Base-by-base conservation (phyloP, 2,797 vertebrate genomes). In the Anguilla megastoma region DNA sequence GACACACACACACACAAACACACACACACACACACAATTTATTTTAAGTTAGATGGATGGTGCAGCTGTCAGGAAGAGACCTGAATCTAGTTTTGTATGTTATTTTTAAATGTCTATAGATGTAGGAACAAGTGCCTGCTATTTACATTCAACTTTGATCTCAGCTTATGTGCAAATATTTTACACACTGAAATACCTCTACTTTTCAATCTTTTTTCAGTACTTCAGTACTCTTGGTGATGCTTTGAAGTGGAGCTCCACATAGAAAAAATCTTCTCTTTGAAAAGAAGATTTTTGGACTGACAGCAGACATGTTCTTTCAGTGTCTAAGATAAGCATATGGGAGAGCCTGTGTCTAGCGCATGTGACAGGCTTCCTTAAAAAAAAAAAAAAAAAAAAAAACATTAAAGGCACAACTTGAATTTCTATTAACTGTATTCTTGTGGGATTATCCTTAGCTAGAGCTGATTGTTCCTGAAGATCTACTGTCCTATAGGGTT, bases 361-460 rank as follows among this genome's bases (percentile, higher is more conserved):
- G 14, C 1, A n/a, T 7, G 21, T 66, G 60, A 24, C 60, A 66
- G 27, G 27, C 10, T 71, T 71, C 69, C 27, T 30, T 71, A n/a
- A 69, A 27, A 69, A 2, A 71, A 33, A 30, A 10, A 41, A 41
- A 41, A 41, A 41, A 0, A 24, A 5, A 63, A 16, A 63, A 63
- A 21, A 5, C 16, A 69, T n/a, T 71, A 12, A 71, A 71, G 27
- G 27, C 27, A 30, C 9, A 71, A 76, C 36, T 69, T 69, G n/a
- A 69, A 69, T 69, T n/a, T 69, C 24, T 69, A 69, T 69, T 18
- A 58, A 58, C n/a, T 30, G 63, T 69, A 71, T 71, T 71, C 69
- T 71, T 30, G 69, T 71, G n/a, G 8, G 69, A 30, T 71, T 71
- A 71, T 71, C 69, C 7, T 30, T 2, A 71, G n/a, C 8, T n/a